phyloP scores from a whole-genome alignment of 1,140 invertebrate genomes.

The Pemphigus obesinymphae region DNA sequence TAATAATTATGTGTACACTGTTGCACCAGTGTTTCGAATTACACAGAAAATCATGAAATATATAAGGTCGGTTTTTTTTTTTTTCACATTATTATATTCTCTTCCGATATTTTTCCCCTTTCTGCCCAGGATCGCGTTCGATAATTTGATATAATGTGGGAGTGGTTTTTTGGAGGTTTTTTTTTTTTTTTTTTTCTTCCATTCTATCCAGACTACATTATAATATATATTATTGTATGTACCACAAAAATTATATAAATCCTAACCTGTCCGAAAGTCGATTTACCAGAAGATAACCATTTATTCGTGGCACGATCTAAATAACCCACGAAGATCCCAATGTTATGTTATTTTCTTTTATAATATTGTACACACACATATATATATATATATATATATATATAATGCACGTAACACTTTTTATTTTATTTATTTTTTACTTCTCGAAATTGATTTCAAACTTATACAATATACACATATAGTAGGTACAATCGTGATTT shows the following conservation, averaged over 20 bases:
- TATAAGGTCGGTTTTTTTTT: background rate
- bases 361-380: background rate
- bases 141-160: slow-evolving; percentile 41
- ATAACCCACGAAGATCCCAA: slow-evolving; percentile 25
- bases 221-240: background rate
- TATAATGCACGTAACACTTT: background rate
- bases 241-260: slow-evolving; percentile 37
- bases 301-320: slow-evolving; percentile 41
- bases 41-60: slow-evolving; percentile 34
- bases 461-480: too few relatives aligned
- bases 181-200: background rate
- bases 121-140: slow-evolving; percentile 16
- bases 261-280: slow-evolving; percentile 35
- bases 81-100: background rate
- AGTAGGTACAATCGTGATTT: slow-evolving; percentile 5
- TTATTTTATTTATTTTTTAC: background rate
- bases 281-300: slow-evolving; percentile 39
- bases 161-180: slow-evolving; percentile 30
- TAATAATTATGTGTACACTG: slow-evolving; percentile 12
- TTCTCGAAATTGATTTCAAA: slow-evolving; percentile 1
- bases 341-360: background rate
- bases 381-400: too few relatives aligned
- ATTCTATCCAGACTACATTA: too few relatives aligned
- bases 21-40: slow-evolving; percentile 29
- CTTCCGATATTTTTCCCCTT: slow-evolving; percentile 17